Base-by-base conservation (phyloP, 2,888 invertebrate genomes). In the Limnephilus marmoratus region DNA sequence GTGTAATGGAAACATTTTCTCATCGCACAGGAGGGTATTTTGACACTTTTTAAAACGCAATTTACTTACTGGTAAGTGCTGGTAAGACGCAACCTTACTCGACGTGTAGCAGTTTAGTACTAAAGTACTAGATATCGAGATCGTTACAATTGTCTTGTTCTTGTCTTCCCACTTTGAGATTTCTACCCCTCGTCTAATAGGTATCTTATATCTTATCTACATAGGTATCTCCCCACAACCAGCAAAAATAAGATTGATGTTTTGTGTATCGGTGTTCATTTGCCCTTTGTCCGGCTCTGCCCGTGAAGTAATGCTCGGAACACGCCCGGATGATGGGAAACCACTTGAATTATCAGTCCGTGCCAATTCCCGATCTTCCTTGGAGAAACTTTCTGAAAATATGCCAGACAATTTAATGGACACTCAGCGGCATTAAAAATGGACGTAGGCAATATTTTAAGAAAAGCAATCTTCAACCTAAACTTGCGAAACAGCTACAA, bases 351-450 rank as follows among this genome's bases (percentile, higher is more conserved):
- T 68, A 90, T 90, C 85, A 5, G 90, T 24, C 85, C 80, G 85
- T 85, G 90, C 90, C 90, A 90, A 85, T 85, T 90, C 31, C 90
- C 37, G 83, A 90, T 90, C 90, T 83, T 82, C 81, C 41, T 81
- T 81, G 31, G 34, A 85, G 45, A 85, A 83, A 45, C 34, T 91
- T 87, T 68, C 68, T 90, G 89, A 91, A 90, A 49, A 90, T 85
- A 91, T 82, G 91, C 91, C 91, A 89, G 89, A 53, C 68, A 15
- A 31, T 88, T 88, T 88, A 68, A 88, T 31, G 68, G 80, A 80
- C 88, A 31, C 88, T 88, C 68, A 31, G 80, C 88, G 68, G 34
- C 31, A 53, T 86, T 88, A 34, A 88, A 88, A 80, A 53, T 34
- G 80, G n/a, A 88, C 80, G 53, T 88, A 24, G 68, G 37, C 37